Evolutionary conservation across 1,140 invertebrate genomes (phyloP), one percentile per base, ranked within the genome.

Genomic region (Cydia fagiglandana): DNA sequence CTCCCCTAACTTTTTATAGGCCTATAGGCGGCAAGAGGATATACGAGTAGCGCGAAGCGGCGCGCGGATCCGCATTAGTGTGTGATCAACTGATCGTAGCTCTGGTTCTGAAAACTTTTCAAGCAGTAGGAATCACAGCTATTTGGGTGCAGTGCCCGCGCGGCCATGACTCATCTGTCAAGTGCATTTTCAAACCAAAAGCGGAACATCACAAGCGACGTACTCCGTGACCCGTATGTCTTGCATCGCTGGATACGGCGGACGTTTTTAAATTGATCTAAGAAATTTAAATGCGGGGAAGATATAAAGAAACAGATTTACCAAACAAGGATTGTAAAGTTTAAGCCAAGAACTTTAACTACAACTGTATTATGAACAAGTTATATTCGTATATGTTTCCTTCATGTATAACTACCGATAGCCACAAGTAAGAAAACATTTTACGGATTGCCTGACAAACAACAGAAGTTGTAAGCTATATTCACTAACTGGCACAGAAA

Each of bases 161-260:
- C 79, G 81, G 78, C 85, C 83, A 79, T 87, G 85, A 86, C 76
- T 85, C 83, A 86, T 86, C 84, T 79, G 80, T 84, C 83, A 84
- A 85, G 84, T 84, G 83, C 80, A 82, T 38, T 28, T 41, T 38
- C 2, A 1, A 13, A 7, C 7, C 30, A 17, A 20, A 70, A 1
- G 5, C 66, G 15, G 7, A 70, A 70, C 30, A 17, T 5, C 13
- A 41, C 9, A 70, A 17, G n/a, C 38, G 66, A 41, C 66, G n/a
- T 2, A 38, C 66, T 61, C n/a, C 20, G 20, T 61, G 56, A 61
- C 56, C 56, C 20, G 9, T n/a, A 53, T 53, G 50, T 53, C 6
- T 17, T 61, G 56, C 56, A 12, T 24, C 50, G n/a, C 50, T 53
- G 50, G 50, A 61, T 24, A 2, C 53, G 4, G 20, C 9, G 56